Conservation (phyloP, 2,113 vertebrate genomes). For the Toxotes chatareus region DNA sequence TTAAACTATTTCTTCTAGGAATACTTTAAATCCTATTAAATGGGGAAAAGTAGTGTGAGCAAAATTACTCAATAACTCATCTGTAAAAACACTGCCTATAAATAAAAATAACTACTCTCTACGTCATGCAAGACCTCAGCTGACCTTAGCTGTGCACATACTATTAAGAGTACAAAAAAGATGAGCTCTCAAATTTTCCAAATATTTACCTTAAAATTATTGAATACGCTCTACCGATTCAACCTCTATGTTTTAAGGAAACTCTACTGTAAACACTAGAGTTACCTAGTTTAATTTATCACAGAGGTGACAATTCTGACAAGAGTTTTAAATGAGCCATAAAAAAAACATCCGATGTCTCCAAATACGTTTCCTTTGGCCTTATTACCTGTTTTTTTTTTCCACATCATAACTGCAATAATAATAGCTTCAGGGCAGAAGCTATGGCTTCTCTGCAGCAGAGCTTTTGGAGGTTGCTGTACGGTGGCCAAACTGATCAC, state of each 20-base stretch:
- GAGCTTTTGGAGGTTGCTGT: slow-evolving; percentile 10
- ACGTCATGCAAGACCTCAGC: neutral
- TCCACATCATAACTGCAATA: slow-evolving; percentile 53
- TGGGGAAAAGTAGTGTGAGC: neutral
- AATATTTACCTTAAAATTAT: slow-evolving; percentile 34
- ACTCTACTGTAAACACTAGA: slow-evolving; percentile 41
- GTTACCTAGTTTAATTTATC: slow-evolving; percentile 51
- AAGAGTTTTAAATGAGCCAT: slow-evolving; percentile 57
- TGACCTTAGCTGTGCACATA: slow-evolving; percentile 5
- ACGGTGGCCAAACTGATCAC: slow-evolving; percentile 28
- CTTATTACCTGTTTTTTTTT: slow-evolving; percentile 54
- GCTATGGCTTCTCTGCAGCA: slow-evolving; percentile 25
- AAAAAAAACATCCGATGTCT: slow-evolving; percentile 65
- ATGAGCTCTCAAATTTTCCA: slow-evolving; percentile 24
- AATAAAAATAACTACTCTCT: neutral
- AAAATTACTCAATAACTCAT: neutral
- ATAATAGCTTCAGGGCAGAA: slow-evolving; percentile 51
- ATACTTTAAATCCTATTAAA: neutral
- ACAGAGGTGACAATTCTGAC: slow-evolving; percentile 49
- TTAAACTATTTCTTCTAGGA: too few relatives aligned
- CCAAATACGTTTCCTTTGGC: slow-evolving; percentile 47
- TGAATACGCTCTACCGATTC: slow-evolving; percentile 36
- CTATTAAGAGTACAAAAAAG: neutral
- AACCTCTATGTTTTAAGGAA: slow-evolving; percentile 23
- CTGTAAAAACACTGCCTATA: neutral